These are phyloP conservation scores for Aulostomus chinensis DNA, from an alignment of 2,797 vertebrate genomes.

Conservation along the genomic window DNA sequence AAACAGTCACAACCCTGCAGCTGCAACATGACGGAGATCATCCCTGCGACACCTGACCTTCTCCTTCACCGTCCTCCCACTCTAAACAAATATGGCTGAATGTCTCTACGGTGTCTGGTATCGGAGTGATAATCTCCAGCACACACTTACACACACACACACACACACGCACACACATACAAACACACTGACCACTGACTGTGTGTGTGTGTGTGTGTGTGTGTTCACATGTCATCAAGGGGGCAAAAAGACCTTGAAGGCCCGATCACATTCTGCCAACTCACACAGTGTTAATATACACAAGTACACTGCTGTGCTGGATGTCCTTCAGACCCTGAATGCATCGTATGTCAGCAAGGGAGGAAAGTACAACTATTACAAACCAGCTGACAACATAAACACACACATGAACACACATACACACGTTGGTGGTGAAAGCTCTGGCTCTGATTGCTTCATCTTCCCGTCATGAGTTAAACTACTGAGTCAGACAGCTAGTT, in stretches of 20 bases:
- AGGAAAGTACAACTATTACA: too few species aligned
- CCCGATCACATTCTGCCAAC: constrained; percentile 20
- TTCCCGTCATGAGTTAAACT: too few species aligned
- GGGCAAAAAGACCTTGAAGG: constrained; percentile 15
- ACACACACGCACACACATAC: constrained; percentile 6
- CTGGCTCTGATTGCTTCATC: too few species aligned
- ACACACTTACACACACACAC: constrained; percentile 10
- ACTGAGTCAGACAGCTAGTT: too few species aligned
- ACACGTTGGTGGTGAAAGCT: too few species aligned
- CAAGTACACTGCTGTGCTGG: constrained; percentile 2
- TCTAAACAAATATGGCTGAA: constrained; percentile 36
- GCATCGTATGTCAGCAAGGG: too few species aligned
- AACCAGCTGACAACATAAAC: background rate
- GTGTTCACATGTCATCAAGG: background rate
- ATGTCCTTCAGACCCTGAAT: constrained; percentile 31
- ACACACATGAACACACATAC: background rate
- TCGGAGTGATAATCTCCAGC: constrained; percentile 24
- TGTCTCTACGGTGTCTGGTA: constrained; percentile 39
- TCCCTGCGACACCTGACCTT: constrained; percentile 40
- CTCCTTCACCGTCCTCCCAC: constrained; percentile 12
- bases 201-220: background rate
- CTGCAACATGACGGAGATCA: constrained; percentile 24
- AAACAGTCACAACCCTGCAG: too few species aligned
- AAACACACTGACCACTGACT: background rate
- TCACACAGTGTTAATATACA: background rate